These are phyloP conservation scores for Pseudobourletiella spinata DNA, from an alignment of 1,140 invertebrate species.

Conservation along the genomic window DNA sequence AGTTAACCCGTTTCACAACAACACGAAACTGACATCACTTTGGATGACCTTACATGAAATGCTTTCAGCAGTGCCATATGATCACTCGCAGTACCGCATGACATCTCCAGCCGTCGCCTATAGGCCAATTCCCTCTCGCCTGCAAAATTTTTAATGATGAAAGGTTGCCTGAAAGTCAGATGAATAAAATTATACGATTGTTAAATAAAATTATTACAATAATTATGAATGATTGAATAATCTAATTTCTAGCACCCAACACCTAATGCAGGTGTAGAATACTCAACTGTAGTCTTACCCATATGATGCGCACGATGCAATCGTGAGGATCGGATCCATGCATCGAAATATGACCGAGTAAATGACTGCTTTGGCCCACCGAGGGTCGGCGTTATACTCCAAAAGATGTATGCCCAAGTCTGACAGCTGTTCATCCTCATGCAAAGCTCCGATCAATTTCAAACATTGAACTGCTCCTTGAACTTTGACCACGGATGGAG, in stretches of 20 bases:
- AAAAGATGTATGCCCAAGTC: constrained; percentile 76
- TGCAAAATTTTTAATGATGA: constrained; percentile 61
- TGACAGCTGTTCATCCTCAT: constrained; percentile 72
- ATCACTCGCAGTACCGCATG: constrained; percentile 72
- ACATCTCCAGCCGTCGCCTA: constrained; percentile 57
- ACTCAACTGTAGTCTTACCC: constrained; percentile 48
- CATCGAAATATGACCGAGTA: constrained; percentile 67
- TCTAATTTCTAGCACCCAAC: too few relatives aligned
- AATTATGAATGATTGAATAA: constrained; percentile 27
- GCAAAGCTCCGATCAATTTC: constrained; percentile 72
- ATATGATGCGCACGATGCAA: constrained; percentile 75
- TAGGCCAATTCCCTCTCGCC: constrained; percentile 54
- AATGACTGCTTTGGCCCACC: constrained; percentile 61
- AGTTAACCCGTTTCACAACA: not conserved
- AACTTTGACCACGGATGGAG: constrained; percentile 67
- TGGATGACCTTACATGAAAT: constrained; percentile 75
- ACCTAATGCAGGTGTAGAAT: too few relatives aligned
- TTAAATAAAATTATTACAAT: too few relatives aligned
- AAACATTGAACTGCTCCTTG: constrained; percentile 65
- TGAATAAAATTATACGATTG: too few relatives aligned
- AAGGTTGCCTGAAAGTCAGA: constrained; percentile 63
- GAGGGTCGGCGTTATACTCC: constrained; percentile 83
- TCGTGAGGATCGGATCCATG: constrained; percentile 85
- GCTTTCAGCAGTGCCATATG: constrained; percentile 75
- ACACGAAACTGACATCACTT: not conserved